phyloP scores from a whole-genome alignment of 2,888 invertebrate genomes.

The Hedychridium roseum region DNA sequence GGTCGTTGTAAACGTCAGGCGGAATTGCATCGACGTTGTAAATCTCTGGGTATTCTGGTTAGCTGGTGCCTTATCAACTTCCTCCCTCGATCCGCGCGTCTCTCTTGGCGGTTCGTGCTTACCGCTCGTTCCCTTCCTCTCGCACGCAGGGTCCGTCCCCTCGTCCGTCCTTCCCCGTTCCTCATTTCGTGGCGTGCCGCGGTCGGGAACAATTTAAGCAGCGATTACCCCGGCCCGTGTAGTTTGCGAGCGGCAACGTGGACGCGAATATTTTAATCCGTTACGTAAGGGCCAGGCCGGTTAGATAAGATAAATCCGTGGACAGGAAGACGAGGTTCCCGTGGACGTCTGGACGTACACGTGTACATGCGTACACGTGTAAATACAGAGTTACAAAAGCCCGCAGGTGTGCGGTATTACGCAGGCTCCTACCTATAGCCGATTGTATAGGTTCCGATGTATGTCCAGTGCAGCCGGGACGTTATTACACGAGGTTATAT shows the following conservation, averaged over 20 bases:
- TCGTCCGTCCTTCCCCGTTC: slow-evolving; percentile 2
- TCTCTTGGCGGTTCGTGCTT: slow-evolving; percentile 1
- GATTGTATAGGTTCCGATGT: too few species aligned
- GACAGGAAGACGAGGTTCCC: slow-evolving; percentile 7
- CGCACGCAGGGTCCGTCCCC: slow-evolving; percentile 1
- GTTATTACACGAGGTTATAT: slow-evolving; percentile 6
- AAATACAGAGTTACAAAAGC: too few species aligned
- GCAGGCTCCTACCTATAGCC: too few species aligned
- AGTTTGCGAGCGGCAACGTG: slow-evolving; percentile 16
- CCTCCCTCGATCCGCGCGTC: slow-evolving; percentile 5
- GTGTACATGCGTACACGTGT: too few species aligned
- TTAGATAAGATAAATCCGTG: slow-evolving; percentile 7
- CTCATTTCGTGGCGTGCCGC: slow-evolving; percentile 8
- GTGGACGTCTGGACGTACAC: too few species aligned
- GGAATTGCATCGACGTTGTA: slow-evolving; percentile 48
- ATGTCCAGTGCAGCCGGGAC: too few species aligned
- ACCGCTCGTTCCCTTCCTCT: not conserved
- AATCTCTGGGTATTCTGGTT: slow-evolving; percentile 42
- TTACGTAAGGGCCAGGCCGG: not conserved
- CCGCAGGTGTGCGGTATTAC: slow-evolving; percentile 8
- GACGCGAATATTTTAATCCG: slow-evolving; percentile 30
- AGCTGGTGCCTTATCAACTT: not conserved
- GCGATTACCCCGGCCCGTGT: slow-evolving; percentile 31
- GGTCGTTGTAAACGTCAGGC: slow-evolving; percentile 46
- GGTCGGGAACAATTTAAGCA: slow-evolving; percentile 33